Percentiles rank a stretch among this genome's conserved stretches.
These are phyloP conservation scores for Amblyteles armatorius DNA, from an alignment of 2,888 invertebrate species.

Conservation along the genomic window DNA sequence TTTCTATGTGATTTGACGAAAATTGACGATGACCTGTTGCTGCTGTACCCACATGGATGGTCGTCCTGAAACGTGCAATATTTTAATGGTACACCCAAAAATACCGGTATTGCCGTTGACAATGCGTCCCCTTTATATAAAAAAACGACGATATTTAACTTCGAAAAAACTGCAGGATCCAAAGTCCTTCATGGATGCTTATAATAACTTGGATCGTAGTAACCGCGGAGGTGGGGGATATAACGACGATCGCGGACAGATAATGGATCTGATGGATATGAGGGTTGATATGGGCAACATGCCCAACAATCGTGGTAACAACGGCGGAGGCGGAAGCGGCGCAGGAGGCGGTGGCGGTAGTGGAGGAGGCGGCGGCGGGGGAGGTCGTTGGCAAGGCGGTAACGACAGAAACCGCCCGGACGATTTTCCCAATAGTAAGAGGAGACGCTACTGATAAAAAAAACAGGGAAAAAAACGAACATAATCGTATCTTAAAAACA, in stretches of 20 bases:
- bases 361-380: constrained; percentile 75
- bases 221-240: constrained; percentile 81
- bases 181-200: constrained; percentile 85
- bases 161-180: constrained; percentile 80
- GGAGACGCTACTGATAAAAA: constrained; percentile 87
- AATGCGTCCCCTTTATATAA: constrained; percentile 52
- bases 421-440: constrained; percentile 89
- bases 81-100: constrained; percentile 77
- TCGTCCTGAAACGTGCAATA: constrained; percentile 81
- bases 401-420: constrained; percentile 87
- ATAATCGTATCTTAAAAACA: constrained; percentile 28
- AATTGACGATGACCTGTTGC: constrained; percentile 84
- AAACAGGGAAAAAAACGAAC: constrained; percentile 23
- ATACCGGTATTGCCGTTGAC: constrained; percentile 53
- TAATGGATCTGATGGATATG: constrained; percentile 84
- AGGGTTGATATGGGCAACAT: constrained; percentile 83
- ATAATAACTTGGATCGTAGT: constrained; percentile 83
- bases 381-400: constrained; percentile 83
- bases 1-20: constrained; percentile 85
- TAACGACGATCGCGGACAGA: constrained; percentile 83
- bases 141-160: constrained; percentile 52
- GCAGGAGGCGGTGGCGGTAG: constrained; percentile 70
- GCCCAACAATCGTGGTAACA: constrained; percentile 75
- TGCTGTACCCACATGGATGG: constrained; percentile 84
- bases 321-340: constrained; percentile 73